phyloP scores from a whole-genome alignment of 2,888 invertebrate genomes.

The Quadroppia sp. region DNA sequence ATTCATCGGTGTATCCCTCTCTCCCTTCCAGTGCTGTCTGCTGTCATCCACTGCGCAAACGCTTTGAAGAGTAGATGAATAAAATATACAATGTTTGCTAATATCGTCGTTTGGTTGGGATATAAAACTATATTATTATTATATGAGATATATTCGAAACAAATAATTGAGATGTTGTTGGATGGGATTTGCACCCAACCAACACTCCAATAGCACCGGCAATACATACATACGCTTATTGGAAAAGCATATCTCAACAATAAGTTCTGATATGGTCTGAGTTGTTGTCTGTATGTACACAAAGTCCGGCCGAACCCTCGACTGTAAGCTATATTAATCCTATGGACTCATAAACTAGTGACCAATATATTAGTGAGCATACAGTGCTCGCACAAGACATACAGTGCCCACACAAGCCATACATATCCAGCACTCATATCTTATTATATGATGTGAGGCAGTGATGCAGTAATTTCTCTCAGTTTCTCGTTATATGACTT shows the following conservation, averaged over 20 bases:
- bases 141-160: constrained; percentile 17
- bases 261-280: background rate
- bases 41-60: background rate
- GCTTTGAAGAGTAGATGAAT: constrained; percentile 5
- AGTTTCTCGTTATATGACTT: constrained; percentile 25
- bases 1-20: constrained; percentile 9
- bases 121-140: constrained; percentile 29
- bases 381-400: background rate
- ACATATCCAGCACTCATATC: constrained; percentile 2
- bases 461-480: constrained; percentile 20
- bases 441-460: constrained; percentile 14
- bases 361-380: constrained; percentile 29
- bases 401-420: background rate
- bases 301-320: background rate
- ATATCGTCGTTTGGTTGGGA: background rate
- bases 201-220: background rate
- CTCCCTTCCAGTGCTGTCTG: background rate
- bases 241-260: constrained; percentile 24
- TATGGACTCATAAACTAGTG: constrained; percentile 34
- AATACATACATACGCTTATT: background rate
- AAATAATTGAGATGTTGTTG: constrained; percentile 35
- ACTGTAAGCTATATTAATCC: constrained; percentile 31
- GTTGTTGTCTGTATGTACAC: constrained; percentile 14
- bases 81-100: background rate
- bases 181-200: background rate